Conservation (phyloP, 2,113 vertebrate species). For the Vanacampus margaritifer region DNA sequence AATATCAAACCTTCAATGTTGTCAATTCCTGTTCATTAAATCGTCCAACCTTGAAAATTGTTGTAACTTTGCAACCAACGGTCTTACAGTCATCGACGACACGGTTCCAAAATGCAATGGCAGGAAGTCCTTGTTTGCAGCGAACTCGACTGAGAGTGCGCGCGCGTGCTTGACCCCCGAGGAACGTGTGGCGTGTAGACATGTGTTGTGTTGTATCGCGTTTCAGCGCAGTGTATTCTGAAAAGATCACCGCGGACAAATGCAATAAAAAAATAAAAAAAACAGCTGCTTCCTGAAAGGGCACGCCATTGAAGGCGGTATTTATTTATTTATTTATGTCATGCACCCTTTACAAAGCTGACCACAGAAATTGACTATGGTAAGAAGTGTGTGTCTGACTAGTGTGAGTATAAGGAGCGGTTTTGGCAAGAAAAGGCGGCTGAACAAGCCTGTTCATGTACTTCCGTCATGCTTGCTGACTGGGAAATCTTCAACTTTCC, state of each 20-base stretch:
- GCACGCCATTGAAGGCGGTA: not conserved
- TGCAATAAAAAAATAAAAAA: not conserved
- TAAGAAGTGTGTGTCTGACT: no score
- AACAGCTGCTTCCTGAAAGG: not conserved
- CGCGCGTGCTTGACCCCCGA: conserved; percentile 28
- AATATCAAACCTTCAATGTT: no score
- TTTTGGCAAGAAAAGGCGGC: not conserved
- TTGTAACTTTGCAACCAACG: no score
- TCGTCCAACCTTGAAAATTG: no score
- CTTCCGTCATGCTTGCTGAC: not conserved
- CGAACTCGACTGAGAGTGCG: not conserved
- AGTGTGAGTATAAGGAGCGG: not conserved
- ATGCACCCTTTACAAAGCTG: not conserved
- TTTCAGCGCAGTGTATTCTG: conserved; percentile 24
- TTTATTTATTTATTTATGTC: not conserved
- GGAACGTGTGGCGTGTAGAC: conserved; percentile 29
- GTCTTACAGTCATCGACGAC: no score
- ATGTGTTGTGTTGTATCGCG: conserved; percentile 21
- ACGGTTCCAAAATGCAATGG: no score
- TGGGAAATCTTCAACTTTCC: no score
- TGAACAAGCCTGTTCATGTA: not conserved
- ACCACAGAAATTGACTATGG: not conserved
- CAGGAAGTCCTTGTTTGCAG: not conserved
- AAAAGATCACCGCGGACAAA: not conserved
- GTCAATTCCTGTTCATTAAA: no score